Conservation (phyloP, 2,113 vertebrate genomes). For the Phainopepla nitens region DNA sequence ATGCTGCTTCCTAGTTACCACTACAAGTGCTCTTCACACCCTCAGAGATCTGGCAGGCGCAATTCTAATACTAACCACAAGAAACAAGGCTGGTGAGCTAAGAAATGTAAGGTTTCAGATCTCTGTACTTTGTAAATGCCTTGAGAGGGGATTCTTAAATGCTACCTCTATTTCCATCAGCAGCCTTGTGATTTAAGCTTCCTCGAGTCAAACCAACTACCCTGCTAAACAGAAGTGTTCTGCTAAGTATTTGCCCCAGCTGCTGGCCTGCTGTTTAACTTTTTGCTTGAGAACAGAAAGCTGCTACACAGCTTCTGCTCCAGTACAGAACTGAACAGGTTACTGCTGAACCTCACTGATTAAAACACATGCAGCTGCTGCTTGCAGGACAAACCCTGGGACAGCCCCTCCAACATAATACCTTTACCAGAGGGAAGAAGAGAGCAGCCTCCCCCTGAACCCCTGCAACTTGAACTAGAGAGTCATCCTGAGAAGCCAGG, state of each 20-base stretch:
- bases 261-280: not conserved
- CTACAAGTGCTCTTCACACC: not conserved
- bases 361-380: not conserved
- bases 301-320: not conserved
- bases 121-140: not conserved
- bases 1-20: accelerated
- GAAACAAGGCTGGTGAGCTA: not conserved
- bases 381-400: not conserved
- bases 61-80: not conserved
- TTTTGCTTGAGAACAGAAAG: not conserved
- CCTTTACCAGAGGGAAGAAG: not conserved
- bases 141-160: not conserved
- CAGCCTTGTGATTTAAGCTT: not conserved
- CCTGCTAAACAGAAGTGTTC: not conserved
- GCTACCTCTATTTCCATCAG: not conserved
- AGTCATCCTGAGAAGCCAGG: not conserved
- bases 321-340: not conserved
- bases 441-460: not conserved
- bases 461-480: not conserved
- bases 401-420: not conserved
- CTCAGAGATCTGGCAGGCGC: not conserved
- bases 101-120: not conserved
- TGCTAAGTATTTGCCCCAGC: not conserved
- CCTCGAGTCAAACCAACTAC: not conserved
- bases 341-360: not conserved